A percentile compares a stretch with the other conserved stretches of the same genome.
These are phyloP conservation scores for Tachysurus fulvidraco DNA, from an alignment of 2,113 vertebrate species.

Conservation along the genomic window DNA sequence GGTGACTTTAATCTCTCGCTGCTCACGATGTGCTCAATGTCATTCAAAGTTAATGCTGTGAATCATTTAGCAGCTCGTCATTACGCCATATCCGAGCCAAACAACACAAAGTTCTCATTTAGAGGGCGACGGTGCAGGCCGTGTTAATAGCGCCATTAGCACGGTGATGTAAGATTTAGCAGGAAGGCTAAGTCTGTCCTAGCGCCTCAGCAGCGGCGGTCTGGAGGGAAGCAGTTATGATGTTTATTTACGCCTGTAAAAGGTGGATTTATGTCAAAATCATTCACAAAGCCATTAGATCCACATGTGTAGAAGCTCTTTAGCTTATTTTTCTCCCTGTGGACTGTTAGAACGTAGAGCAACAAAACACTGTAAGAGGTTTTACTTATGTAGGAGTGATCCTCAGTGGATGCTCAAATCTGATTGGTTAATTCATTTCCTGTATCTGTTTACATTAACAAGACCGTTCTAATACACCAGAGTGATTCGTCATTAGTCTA, in stretches of 20 bases:
- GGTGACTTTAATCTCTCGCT: conserved; percentile 61
- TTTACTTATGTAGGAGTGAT: background rate
- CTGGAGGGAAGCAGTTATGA: background rate
- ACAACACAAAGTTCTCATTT: conserved; percentile 77
- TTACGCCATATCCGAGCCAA: conserved; percentile 73
- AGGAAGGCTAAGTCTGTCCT: conserved; percentile 64
- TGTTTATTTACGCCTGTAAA: conserved; percentile 5
- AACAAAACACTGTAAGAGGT: background rate
- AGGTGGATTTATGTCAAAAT: background rate
- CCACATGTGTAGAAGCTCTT: background rate
- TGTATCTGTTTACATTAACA: background rate
- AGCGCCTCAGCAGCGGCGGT: conserved; percentile 22
- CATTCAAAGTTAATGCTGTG: conserved; percentile 79
- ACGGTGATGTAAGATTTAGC: conserved; percentile 66
- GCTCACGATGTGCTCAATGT: conserved; percentile 69
- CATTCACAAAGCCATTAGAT: background rate
- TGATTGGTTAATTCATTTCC: background rate
- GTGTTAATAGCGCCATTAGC: conserved; percentile 75
- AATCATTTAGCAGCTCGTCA: conserved; percentile 76
- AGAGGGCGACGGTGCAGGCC: conserved; percentile 53
- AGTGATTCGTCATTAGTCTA: background rate
- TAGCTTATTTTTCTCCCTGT: conserved; percentile 33
- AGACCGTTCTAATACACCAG: background rate
- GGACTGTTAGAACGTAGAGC: background rate
- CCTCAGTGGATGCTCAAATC: background rate